phyloP scores from a whole-genome alignment of 2,797 vertebrate species.

The Kryptolebias ocellatus region DNA sequence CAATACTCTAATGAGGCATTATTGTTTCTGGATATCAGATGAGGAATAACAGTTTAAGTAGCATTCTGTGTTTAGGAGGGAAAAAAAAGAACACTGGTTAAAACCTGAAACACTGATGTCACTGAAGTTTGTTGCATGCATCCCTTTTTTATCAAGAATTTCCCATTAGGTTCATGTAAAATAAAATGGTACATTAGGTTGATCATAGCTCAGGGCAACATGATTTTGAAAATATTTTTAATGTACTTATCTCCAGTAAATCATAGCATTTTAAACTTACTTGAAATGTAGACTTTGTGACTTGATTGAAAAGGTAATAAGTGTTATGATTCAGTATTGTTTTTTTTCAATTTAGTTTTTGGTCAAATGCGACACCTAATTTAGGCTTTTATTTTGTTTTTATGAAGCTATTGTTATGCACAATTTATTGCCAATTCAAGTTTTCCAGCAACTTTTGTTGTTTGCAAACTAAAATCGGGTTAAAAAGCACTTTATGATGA shows the following conservation, averaged over 20 bases:
- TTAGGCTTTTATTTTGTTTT: slow-evolving; percentile 13
- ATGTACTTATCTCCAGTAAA: background rate
- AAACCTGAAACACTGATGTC: slow-evolving; percentile 34
- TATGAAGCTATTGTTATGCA: background rate
- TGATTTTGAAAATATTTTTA: slow-evolving; percentile 2
- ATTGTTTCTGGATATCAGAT: slow-evolving; percentile 25
- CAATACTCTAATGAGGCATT: slow-evolving; percentile 11
- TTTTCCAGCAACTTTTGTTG: slow-evolving; percentile 5
- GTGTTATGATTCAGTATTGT: slow-evolving; percentile 12
- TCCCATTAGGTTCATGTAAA: slow-evolving; percentile 6
- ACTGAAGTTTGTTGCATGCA: slow-evolving; percentile 15
- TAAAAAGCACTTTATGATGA: slow-evolving; percentile 70
- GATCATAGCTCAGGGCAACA: slow-evolving; percentile 42
- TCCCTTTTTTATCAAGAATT: background rate
- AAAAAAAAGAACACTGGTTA: background rate
- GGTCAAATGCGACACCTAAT: background rate
- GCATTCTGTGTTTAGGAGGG: background rate
- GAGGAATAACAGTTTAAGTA: background rate
- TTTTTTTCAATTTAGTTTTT: slow-evolving; percentile 21
- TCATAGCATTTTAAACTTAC: slow-evolving; percentile 16
- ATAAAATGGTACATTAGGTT: slow-evolving; percentile 14
- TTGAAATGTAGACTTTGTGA: slow-evolving; percentile 23
- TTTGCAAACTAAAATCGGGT: slow-evolving; percentile 33
- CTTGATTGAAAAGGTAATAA: background rate
- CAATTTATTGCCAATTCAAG: slow-evolving; percentile 2